Conservation (phyloP, 2,888 invertebrate genomes). For the Microctonus aethiopoides region DNA sequence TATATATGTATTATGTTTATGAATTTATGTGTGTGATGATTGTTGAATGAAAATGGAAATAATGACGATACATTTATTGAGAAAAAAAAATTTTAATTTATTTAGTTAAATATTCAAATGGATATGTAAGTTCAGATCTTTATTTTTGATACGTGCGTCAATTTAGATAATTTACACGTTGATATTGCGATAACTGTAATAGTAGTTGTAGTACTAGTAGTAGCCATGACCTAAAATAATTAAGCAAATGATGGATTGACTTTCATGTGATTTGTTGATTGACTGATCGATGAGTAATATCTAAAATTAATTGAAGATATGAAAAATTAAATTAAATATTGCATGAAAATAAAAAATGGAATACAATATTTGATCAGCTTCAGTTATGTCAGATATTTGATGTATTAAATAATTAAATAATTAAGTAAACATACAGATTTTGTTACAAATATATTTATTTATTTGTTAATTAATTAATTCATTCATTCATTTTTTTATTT, state of each 20-base stretch:
- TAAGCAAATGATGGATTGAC: neutral
- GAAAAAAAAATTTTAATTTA: no score
- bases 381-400: neutral
- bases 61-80: no score
- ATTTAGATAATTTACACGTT: no score
- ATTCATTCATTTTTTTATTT: neutral
- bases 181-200: no score
- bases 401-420: neutral
- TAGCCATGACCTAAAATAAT: neutral
- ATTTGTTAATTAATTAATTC: neutral
- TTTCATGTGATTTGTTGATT: neutral
- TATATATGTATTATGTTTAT: neutral
- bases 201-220: no score
- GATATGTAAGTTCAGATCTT: no score
- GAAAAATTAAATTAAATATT: neutral
- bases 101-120: no score
- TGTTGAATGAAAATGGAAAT: no score
- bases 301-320: neutral
- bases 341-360: neutral
- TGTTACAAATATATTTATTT: neutral
- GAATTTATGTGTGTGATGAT: no score
- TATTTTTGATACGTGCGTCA: no score
- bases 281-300: neutral
- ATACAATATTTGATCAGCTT: neutral
- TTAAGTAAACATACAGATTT: no score